phyloP scores from a whole-genome alignment of 2,113 vertebrate genomes.

The Spizaetus ornatus region DNA sequence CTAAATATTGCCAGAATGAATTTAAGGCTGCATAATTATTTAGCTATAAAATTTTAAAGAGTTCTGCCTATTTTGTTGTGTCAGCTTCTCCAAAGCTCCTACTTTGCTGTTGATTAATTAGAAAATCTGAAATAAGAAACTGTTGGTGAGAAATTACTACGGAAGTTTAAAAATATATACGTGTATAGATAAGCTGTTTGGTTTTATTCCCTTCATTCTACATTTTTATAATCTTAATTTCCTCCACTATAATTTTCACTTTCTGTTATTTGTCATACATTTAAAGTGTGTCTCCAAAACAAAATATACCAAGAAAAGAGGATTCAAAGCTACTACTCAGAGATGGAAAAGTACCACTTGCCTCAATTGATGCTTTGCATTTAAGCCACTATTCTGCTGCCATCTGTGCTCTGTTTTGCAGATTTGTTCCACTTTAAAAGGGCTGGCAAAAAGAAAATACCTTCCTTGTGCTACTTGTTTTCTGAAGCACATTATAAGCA shows the following conservation, averaged over 20 bases:
- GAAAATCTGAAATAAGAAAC: background rate
- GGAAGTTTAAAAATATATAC: background rate
- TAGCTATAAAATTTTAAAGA: background rate
- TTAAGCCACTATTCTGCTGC: conserved; percentile 2
- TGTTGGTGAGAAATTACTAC: background rate
- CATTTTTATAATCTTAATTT: background rate
- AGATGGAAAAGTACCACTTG: background rate
- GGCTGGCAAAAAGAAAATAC: conserved; percentile 17
- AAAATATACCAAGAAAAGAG: background rate
- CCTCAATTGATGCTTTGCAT: background rate
- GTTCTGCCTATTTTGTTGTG: background rate
- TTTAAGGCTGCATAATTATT: background rate
- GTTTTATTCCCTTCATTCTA: background rate
- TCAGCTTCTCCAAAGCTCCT: background rate
- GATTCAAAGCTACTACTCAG: background rate
- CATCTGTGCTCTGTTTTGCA: conserved; percentile 11
- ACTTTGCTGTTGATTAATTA: background rate
- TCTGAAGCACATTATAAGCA: background rate
- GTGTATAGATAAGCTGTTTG: background rate
- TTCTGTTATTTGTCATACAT: background rate
- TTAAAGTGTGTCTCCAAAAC: background rate
- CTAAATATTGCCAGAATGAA: background rate
- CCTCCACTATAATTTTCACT: background rate
- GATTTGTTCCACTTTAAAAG: conserved; percentile 24
- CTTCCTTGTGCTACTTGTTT: conserved; percentile 20